Conservation (phyloP, 2,797 vertebrate genomes). For the Thripadectes ignobilis region DNA sequence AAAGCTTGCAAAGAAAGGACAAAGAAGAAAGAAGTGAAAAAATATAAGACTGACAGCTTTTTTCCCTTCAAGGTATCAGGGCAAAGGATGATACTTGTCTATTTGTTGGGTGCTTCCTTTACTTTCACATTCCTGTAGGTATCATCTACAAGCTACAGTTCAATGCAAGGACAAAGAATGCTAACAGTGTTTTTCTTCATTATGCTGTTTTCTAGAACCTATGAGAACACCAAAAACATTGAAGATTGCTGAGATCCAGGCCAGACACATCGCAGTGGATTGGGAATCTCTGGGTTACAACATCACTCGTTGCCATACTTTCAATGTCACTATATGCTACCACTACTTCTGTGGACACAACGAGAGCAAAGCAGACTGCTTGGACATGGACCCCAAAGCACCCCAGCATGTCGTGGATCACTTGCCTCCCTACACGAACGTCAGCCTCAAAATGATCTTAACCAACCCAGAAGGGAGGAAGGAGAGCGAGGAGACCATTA, state of each 20-base stretch:
- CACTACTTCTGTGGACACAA: conserved; percentile 91
- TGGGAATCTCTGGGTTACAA: conserved; percentile 99
- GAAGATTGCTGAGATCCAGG: conserved; percentile 95
- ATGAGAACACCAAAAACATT: conserved; percentile 95
- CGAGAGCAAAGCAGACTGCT: conserved; percentile 90
- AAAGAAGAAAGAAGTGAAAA: neutral
- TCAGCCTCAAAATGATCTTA: conserved; percentile 98
- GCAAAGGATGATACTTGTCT: neutral
- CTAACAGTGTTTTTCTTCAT: neutral
- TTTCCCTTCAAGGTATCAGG: neutral
- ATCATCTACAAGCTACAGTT: neutral
- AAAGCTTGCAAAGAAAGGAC: neutral
- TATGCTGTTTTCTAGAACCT: conserved; percentile 82
- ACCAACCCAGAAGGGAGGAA: conserved; percentile 97
- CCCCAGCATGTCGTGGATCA: conserved; percentile 92
- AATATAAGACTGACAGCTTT: neutral
- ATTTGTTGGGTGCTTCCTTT: neutral
- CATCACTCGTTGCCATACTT: conserved; percentile 97
- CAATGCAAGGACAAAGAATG: neutral
- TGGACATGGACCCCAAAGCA: conserved; percentile 99
- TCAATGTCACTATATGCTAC: conserved; percentile 98
- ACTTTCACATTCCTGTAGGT: neutral
- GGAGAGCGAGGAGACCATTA: conserved; percentile 95
- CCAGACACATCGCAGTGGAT: conserved; percentile 93
- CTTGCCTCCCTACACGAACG: conserved; percentile 95